A percentile compares a stretch with the other conserved stretches of the same genome.
Evolutionary conservation across 2,113 vertebrate genomes (phyloP).

Genomic region (Equus przewalskii): DNA sequence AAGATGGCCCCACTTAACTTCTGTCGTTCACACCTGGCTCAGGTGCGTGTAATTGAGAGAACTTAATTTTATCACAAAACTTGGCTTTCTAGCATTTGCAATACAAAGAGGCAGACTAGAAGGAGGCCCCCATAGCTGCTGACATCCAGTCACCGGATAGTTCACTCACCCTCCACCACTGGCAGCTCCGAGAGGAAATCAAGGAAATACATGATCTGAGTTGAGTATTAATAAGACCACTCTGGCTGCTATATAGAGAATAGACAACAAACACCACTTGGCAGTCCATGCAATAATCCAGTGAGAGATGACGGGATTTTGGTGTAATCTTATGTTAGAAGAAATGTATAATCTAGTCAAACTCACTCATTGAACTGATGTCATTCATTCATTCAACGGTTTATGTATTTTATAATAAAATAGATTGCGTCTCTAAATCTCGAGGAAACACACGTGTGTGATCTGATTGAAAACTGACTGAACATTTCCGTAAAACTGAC

Average conservation of each 20-base stretch:
- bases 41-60: background rate
- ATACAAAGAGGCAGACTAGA: background rate
- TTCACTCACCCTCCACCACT: background rate
- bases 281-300: background rate
- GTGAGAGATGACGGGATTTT: background rate
- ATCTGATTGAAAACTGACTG: slow-evolving; percentile 10
- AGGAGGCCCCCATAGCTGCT: background rate
- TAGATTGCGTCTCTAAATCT: background rate
- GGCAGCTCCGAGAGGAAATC: background rate
- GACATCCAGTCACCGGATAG: background rate
- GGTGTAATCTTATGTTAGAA: background rate
- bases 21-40: background rate
- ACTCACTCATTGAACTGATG: background rate
- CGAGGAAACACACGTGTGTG: background rate
- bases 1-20: background rate
- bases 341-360: background rate
- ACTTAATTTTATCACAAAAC: background rate
- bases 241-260: background rate
- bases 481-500: background rate
- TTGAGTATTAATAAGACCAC: background rate
- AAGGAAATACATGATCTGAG: background rate
- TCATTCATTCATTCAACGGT: background rate
- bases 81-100: background rate
- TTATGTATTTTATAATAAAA: background rate
- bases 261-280: background rate